Evolutionary conservation across 2,888 invertebrate genomes (phyloP), one percentile per base, ranked within the genome.

Genomic region (Anodontia alba): DNA sequence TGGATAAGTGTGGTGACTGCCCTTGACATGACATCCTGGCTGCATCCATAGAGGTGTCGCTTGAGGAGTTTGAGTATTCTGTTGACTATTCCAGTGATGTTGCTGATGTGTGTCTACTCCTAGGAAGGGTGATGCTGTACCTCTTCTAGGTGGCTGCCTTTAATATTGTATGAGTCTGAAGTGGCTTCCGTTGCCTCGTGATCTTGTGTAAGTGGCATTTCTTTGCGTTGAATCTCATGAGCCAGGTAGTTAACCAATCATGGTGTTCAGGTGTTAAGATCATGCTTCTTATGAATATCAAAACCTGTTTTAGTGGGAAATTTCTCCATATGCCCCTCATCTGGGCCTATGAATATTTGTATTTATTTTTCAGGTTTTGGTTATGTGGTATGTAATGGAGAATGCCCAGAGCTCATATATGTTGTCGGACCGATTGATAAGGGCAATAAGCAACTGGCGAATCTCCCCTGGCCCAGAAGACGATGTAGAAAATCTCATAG

Each of bases 301-400:
- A n/a, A n/a, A n/a, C n/a, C n/a, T n/a, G n/a, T n/a, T n/a, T n/a
- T n/a, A n/a, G n/a, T n/a, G n/a, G n/a, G n/a, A n/a, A n/a, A n/a
- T n/a, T n/a, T n/a, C n/a, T n/a, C n/a, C n/a, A n/a, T n/a, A n/a
- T n/a, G n/a, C n/a, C n/a, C n/a, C n/a, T n/a, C n/a, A n/a, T n/a
- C n/a, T n/a, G n/a, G n/a, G n/a, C n/a, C 5, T 38, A 8, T 12
- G 12, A 38, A 38, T 38, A 12, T 38, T 8, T 38, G 12, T 38
- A 38, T 38, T 38, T 38, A 38, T 26, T 26, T 54, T 54, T 54
- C 49, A 54, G 54, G 26, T 23, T 54, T 62, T 62, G 20, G 69
- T 5, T n/a, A 94, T 94, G 94, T 94, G 93, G 94, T 92, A 92
- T 81, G 84, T 91, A 54, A 93, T 94, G 93, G 92, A 92, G 54